Base-by-base conservation (phyloP, 1,140 invertebrate genomes). In the Stegodyphus mimosarum region DNA sequence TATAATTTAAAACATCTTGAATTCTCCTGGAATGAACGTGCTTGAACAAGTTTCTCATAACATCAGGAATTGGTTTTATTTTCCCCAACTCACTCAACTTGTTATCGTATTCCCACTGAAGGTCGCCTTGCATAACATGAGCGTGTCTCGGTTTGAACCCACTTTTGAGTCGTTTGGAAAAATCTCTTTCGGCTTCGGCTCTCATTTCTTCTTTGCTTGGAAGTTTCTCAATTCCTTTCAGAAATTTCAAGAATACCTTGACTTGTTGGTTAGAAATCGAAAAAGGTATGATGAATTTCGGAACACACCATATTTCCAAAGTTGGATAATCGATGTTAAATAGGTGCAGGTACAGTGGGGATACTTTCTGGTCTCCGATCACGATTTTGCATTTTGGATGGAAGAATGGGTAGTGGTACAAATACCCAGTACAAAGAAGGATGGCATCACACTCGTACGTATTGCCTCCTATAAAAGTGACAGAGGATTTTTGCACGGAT, bases 251-350 rank as follows among this genome's bases (percentile, higher is more conserved):
- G 76, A 94, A 93, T 88, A 94, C 95, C 64, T 93, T 92, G 89
- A 96, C 94, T 92, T 98, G 96, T 77, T 95, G 91, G 89, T 98
- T 94, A 90, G 96, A 96, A 92, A 96, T 94, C 63, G 94, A 94
- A 89, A 97, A 96, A 0, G 96, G 95, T 88, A 95, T 94, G 0
- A 96, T 94, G 87, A 93, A 93, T 89, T 93, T 95, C 3, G 94
- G 94, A n/a, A 98, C 90, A 2, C 96, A 96, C 86, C 97, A 92
- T 76, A 98, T 92, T 70, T 93, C 94, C 91, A 98, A 93, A 18
- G 92, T 93, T 11, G 95, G 95, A 88, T 94, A 93, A 78, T 94
- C 91, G 18, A 94, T 94, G 88, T 96, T 94, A 60, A 98, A 93
- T 49, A 96, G 89, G 89, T 98, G 96, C 88, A 96, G 96, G 92